A percentile compares a stretch with the other conserved stretches of the same genome.
Evolutionary conservation across 1,140 invertebrate genomes (phyloP).

Genomic region (Medauroidea extradentata): DNA sequence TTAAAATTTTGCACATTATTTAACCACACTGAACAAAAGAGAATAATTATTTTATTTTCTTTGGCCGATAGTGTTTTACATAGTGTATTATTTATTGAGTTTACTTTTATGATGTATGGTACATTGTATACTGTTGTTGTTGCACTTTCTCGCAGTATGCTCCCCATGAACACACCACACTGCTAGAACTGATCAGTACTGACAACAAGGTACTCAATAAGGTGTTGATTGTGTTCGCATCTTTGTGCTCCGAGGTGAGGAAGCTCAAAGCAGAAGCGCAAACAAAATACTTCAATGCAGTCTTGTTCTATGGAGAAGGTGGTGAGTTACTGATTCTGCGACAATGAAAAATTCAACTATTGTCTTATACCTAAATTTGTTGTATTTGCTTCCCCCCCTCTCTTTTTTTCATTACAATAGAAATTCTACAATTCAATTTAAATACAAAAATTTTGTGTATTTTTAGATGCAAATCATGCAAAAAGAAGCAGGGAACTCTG

Average conservation of each 20-base stretch:
- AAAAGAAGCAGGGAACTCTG: too few species aligned
- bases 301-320: conserved; percentile 61
- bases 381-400: too few species aligned
- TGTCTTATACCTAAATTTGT: too few species aligned
- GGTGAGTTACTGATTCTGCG: too few species aligned
- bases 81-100: neutral
- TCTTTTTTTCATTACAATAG: too few species aligned
- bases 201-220: conserved; percentile 81
- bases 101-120: neutral
- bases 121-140: neutral
- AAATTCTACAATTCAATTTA: too few species aligned
- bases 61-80: neutral
- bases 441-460: too few species aligned
- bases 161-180: conserved; percentile 57
- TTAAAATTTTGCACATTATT: conserved; percentile 17
- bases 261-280: conserved; percentile 63
- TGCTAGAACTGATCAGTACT: conserved; percentile 68
- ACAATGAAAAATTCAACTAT: too few species aligned
- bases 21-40: conserved; percentile 46
- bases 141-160: conserved; percentile 34
- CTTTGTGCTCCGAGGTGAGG: conserved; percentile 71
- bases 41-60: neutral
- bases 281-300: conserved; percentile 54
- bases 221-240: conserved; percentile 73
- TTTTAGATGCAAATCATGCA: too few species aligned